Base-by-base conservation (phyloP, 2,888 invertebrate genomes). In the Idaea biselata region DNA sequence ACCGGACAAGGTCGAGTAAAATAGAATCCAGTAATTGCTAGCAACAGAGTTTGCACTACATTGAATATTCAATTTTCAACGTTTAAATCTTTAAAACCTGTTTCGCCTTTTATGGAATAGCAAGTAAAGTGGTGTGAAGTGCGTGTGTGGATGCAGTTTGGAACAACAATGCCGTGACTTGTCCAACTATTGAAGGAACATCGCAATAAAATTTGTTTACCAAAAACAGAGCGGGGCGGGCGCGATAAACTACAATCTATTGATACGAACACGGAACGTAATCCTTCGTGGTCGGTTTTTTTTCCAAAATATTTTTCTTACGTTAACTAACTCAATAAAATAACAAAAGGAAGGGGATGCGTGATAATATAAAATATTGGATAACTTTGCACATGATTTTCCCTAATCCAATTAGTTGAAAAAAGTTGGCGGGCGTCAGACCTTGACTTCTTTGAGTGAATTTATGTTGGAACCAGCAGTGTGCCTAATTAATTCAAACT, bases 201-300 rank as follows among this genome's bases (percentile, higher is more conserved):
- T 80, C 74, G 78, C 79, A 76, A 79, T 86, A 87, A 85, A 86
- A 86, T 85, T 83, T 86, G 86, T 84, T 84, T 83, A 80, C 81
- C 78, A 78, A 55, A 60, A 59, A 61, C 58, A 80, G 75, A 77
- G 74, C 67, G 66, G 64, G 73, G 55, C 65, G 73, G 75, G 76
- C 73, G 73, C 76, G 75, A 75, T 78, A 77, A 75, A 78, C 73
- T 68, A 73, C 72, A 76, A 75, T 76, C 74, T 77, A 84, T 82
- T 74, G 77, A 79, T 77, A 69, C 70, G 65, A 78, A 72, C 83
- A 83, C 80, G 82, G 63, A 79, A 81, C 63, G 7, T 8, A 56
- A 17, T 17, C 56, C 56, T 18, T 56, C 44, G 44, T 44, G 44
- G 44, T 44, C 44, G 44, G 44, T 5, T 8, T 18, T 56, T 56